Conservation (phyloP, 2,113 vertebrate species). For the Tenrec ecaudatus region DNA sequence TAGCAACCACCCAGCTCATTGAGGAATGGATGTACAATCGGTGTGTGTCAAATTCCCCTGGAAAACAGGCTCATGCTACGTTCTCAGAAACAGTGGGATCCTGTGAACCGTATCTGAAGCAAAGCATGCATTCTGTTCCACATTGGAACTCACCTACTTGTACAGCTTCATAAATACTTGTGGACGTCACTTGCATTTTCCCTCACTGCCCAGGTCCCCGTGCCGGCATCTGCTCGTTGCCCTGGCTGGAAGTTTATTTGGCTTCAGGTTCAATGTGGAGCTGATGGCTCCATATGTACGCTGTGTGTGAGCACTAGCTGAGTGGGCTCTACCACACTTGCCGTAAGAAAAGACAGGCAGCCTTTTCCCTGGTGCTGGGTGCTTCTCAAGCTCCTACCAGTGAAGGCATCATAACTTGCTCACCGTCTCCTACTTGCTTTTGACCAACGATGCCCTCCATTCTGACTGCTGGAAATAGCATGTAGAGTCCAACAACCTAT, state of each 20-base stretch:
- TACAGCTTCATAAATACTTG: neutral
- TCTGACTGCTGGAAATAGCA: neutral
- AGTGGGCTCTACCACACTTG: neutral
- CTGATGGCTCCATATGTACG: neutral
- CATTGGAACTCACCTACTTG: neutral
- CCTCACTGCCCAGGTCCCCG: neutral
- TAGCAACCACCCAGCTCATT: neutral
- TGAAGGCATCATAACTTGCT: neutral
- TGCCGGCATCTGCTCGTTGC: neutral
- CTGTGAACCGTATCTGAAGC: neutral
- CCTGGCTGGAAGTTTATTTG: neutral
- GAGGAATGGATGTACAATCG: neutral
- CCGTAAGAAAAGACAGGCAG: accelerated
- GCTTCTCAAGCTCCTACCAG: neutral
- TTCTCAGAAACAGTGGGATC: neutral
- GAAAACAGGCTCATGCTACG: neutral
- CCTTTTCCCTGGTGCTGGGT: neutral
- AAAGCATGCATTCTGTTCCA: neutral
- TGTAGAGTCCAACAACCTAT: neutral
- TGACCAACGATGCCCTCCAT: neutral
- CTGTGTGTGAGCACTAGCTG: neutral
- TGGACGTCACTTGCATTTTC: neutral
- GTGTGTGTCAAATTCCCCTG: neutral
- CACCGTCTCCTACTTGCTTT: neutral
- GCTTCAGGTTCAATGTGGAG: neutral